phyloP scores from a whole-genome alignment of 2,797 vertebrate genomes.

The Enteromius thamalakanensis region DNA sequence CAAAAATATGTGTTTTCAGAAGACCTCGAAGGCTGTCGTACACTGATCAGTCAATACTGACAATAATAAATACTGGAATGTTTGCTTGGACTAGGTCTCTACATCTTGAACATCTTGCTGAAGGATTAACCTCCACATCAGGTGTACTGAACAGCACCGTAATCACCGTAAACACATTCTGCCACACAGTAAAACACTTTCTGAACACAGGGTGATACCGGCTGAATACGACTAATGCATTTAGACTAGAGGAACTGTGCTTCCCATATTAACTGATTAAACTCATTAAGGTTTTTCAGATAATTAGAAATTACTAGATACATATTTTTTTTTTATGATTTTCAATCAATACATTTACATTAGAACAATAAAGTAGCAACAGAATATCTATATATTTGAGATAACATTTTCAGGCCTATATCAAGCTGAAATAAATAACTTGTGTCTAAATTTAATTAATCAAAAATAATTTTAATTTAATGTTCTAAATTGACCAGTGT shows the following conservation, averaged over 20 bases:
- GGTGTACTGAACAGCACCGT: constrained; percentile 11
- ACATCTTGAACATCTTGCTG: constrained; percentile 4
- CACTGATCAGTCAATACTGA: neutral
- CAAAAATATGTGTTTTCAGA: neutral
- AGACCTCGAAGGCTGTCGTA: neutral
- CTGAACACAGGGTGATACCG: neutral
- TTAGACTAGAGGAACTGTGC: neutral
- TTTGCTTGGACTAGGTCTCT: no score
- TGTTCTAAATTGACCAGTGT: neutral
- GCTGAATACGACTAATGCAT: neutral
- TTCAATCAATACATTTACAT: neutral
- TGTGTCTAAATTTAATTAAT: no score
- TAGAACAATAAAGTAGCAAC: neutral
- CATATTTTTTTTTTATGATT: neutral
- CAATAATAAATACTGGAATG: no score
- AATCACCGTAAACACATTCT: constrained; percentile 25
- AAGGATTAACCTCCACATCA: constrained; percentile 36
- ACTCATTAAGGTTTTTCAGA: neutral
- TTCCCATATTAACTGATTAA: neutral
- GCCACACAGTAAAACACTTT: neutral
- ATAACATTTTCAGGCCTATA: no score
- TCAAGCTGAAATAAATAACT: neutral
- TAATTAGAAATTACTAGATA: neutral
- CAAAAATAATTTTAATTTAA: no score
- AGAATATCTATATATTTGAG: neutral